Conservation (phyloP, 2,113 vertebrate species). For the Peromyscus maniculatus region DNA sequence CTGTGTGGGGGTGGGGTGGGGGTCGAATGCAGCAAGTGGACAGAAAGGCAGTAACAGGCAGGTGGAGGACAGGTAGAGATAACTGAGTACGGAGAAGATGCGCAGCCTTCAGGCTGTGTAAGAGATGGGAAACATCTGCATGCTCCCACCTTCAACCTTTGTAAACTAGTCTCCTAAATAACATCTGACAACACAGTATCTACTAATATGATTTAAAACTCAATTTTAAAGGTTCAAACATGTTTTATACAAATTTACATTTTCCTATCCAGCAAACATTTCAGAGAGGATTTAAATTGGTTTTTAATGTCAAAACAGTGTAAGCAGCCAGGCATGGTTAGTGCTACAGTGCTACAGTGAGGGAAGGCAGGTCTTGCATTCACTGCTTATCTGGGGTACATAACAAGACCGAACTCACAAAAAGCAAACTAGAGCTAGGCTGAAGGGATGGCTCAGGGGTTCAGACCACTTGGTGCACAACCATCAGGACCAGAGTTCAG, state of each 20-base stretch:
- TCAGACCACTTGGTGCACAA: background rate
- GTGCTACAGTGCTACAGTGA: background rate
- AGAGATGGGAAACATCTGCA: background rate
- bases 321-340: constrained; percentile 13
- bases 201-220: constrained; percentile 6
- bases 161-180: constrained; percentile 17
- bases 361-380: background rate
- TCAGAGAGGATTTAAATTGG: constrained; percentile 61
- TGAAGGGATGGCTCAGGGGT: background rate
- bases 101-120: background rate
- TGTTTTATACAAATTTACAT: constrained; percentile 43
- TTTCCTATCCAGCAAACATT: constrained; percentile 59
- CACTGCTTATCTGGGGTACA: background rate
- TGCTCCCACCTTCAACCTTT: background rate
- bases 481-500: background rate
- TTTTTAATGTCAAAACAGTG: constrained; percentile 60
- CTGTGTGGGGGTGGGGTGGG: background rate
- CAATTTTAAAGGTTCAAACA: constrained; percentile 57
- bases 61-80: background rate
- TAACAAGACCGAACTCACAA: background rate
- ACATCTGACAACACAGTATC: background rate
- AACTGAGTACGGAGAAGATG: background rate
- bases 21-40: background rate
- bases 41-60: background rate
- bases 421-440: background rate